Percentiles rank a stretch among this genome's conserved stretches.
These are phyloP conservation scores for Drosophila rubida DNA, from an alignment of 2,888 invertebrate genomes.

Conservation along the genomic window DNA sequence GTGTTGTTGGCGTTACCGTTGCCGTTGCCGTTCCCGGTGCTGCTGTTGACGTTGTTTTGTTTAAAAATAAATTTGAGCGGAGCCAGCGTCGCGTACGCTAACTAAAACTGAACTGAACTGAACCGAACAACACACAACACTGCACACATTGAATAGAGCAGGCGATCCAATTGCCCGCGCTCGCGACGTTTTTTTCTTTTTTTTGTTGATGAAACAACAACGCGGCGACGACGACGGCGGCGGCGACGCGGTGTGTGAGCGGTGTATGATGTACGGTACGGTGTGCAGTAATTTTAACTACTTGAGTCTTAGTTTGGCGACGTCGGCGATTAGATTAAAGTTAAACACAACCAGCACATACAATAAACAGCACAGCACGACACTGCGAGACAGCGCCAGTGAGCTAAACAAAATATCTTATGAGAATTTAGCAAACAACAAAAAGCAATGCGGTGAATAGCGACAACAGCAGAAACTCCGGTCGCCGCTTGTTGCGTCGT, in stretches of 20 bases:
- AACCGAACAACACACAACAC: conserved; percentile 34
- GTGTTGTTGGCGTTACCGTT: conserved; percentile 8
- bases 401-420: conserved; percentile 34
- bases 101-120: conserved; percentile 57
- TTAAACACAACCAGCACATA: conserved; percentile 38
- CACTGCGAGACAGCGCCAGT: conserved; percentile 9
- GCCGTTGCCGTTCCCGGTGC: neutral
- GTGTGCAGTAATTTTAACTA: conserved; percentile 37
- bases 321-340: conserved; percentile 46
- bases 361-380: conserved; percentile 18
- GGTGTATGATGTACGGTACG: conserved; percentile 17
- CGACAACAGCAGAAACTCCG: conserved; percentile 15
- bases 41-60: conserved; percentile 33
- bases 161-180: conserved; percentile 33
- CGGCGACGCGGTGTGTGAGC: conserved; percentile 1
- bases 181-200: neutral
- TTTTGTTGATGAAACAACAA: neutral
- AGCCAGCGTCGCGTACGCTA: conserved; percentile 54
- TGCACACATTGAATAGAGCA: conserved; percentile 26
- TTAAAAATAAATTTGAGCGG: conserved; percentile 68
- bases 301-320: conserved; percentile 46
- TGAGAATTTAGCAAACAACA: conserved; percentile 29
- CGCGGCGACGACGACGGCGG: neutral
- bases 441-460: conserved; percentile 29
- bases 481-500: conserved; percentile 54